Conservation (phyloP, 1,140 invertebrate species). For the Atta texana region DNA sequence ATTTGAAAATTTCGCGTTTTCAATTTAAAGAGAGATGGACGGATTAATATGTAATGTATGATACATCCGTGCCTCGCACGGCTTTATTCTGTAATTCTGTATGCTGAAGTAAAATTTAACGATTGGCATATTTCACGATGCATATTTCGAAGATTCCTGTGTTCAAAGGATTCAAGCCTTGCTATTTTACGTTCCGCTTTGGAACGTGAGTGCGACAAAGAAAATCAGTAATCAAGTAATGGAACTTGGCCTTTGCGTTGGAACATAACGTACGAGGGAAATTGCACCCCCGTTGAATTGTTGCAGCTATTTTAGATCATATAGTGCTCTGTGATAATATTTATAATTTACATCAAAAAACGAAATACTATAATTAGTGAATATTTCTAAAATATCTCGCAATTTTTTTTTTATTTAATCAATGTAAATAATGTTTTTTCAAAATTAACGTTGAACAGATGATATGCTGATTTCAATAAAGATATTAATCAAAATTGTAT, state of each 20-base stretch:
- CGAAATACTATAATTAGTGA: background rate
- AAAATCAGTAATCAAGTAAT: slow-evolving; percentile 51
- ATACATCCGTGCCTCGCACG: background rate
- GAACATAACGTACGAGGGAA: background rate
- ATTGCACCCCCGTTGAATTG: slow-evolving; percentile 32
- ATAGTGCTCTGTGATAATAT: background rate
- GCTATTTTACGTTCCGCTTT: slow-evolving; percentile 31
- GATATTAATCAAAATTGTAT: background rate
- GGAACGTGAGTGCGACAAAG: background rate
- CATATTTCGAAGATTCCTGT: slow-evolving; percentile 33
- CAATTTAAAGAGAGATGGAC: slow-evolving; percentile 2
- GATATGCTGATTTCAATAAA: background rate
- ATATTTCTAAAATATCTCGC: background rate
- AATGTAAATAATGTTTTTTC: slow-evolving; percentile 8
- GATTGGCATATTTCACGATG: background rate
- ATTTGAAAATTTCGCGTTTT: slow-evolving; percentile 43
- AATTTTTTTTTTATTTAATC: background rate
- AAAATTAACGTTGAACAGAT: background rate
- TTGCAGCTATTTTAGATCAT: slow-evolving; percentile 7
- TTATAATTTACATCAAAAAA: background rate
- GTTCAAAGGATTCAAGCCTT: slow-evolving; percentile 30
- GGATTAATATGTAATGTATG: slow-evolving; percentile 14
- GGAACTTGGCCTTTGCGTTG: slow-evolving; percentile 22
- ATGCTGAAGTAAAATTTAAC: background rate
- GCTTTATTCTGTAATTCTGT: slow-evolving; percentile 13